phyloP scores from a whole-genome alignment of 2,888 invertebrate species.

The Leucoptera coffeella region DNA sequence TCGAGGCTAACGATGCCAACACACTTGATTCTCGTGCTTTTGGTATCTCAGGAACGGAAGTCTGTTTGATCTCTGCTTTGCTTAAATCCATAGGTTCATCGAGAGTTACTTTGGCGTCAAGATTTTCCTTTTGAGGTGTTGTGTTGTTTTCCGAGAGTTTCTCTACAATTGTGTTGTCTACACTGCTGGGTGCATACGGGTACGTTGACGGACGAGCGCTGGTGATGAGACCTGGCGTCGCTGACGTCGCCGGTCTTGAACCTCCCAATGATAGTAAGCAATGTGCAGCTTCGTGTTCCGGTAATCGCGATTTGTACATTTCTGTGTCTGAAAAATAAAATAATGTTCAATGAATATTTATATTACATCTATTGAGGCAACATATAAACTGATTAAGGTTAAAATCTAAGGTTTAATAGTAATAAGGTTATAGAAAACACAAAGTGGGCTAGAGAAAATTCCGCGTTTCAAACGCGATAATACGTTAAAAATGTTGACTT shows the following conservation, averaged over 20 bases:
- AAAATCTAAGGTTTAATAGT: too few species aligned
- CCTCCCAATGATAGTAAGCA: slow-evolving; percentile 71
- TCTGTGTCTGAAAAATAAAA: slow-evolving; percentile 47
- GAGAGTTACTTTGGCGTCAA: slow-evolving; percentile 22
- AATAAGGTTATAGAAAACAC: too few species aligned
- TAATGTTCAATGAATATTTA: slow-evolving; percentile 1
- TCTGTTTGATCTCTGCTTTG: slow-evolving; percentile 25
- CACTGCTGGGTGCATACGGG: slow-evolving; percentile 51
- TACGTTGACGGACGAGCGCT: slow-evolving; percentile 61
- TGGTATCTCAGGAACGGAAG: slow-evolving; percentile 41
- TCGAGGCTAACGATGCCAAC: slow-evolving; percentile 57
- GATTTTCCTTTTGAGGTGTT: slow-evolving; percentile 9
- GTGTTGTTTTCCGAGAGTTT: slow-evolving; percentile 19
- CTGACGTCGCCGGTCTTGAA: slow-evolving; percentile 41
- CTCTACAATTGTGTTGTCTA: slow-evolving; percentile 19
- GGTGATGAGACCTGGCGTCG: slow-evolving; percentile 52
- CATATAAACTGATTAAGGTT: too few species aligned
- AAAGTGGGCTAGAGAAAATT: too few species aligned
- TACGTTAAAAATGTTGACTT: too few species aligned
- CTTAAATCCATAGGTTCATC: slow-evolving; percentile 51
- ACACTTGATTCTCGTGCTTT: slow-evolving; percentile 58
- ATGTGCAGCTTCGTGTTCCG: slow-evolving; percentile 82
- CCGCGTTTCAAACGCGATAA: too few species aligned
- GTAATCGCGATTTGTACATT: slow-evolving; percentile 62
- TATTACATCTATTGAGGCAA: too few species aligned